Evolutionary conservation across 1,140 invertebrate species (phyloP), one percentile per base, ranked within the genome.

Genomic region (Thaumatotibia leucotreta): DNA sequence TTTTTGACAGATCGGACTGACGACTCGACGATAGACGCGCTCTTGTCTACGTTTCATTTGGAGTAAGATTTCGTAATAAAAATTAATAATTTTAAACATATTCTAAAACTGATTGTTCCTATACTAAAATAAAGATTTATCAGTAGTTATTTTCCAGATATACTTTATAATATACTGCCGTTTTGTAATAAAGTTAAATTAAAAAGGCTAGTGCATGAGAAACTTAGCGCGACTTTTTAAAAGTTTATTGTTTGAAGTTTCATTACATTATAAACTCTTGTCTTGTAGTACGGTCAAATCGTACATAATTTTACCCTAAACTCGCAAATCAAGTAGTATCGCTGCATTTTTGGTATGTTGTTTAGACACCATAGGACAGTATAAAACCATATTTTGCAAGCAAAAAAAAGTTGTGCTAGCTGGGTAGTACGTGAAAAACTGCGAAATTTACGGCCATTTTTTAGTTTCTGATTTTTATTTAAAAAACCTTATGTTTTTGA

Each of bases 1-100:
- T 75, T 63, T 81, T 82, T 82, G 80, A 82, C 80, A 82, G 77
- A 67, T 74, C 70, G 67, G 74, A 62, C 54, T 54, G 67, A 62
- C 68, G 70, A 76, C 65, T 71, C 74, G 70, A 74, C 35, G 24
- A 70, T 73, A 61, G 65, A 68, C 70, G 64, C 69, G 67, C 67
- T 69, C 63, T 62, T 49, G 69, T 31, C 45, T 45, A 50, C 74
- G 73, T 78, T 74, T 80, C 73, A 74, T 78, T 77, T 73, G 67
- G n/a, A 70, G 63, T 68, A 71, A 64, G 27, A 58, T 50, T 61
- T 45, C 62, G 17, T 20, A 45, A 20, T 27, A 17, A 14, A n/a
- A 6, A 29, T 58, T 23, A 24, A 54, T 24, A 29, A n/a, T 27
- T 31, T 29, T 58, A 29, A 14, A 23, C 23, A 8, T 17, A 4